These are phyloP conservation scores for Tragulus kanchil DNA, from an alignment of 2,113 vertebrate species.

Conservation along the genomic window DNA sequence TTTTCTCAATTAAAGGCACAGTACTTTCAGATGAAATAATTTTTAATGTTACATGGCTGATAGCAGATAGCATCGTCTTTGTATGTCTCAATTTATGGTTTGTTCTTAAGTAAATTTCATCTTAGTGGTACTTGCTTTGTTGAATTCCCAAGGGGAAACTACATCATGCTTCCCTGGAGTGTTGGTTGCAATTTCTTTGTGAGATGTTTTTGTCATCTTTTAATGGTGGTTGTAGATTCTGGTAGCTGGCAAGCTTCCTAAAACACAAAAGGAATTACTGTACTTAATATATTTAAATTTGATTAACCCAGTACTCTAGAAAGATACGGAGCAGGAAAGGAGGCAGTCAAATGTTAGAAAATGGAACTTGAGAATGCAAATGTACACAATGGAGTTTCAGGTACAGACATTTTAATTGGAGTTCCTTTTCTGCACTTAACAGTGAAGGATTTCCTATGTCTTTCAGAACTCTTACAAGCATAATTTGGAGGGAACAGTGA, in stretches of 20 bases:
- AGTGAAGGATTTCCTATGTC: not conserved
- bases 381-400: not conserved
- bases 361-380: not conserved
- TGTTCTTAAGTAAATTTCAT: conserved; percentile 28
- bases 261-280: conserved; percentile 43
- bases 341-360: not conserved
- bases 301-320: conserved; percentile 26
- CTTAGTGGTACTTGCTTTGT: not conserved
- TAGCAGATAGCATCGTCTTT: not conserved
- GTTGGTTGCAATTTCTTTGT: not conserved
- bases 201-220: conserved; percentile 47
- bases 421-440: not conserved
- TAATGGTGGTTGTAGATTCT: conserved; percentile 11
- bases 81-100: conserved; percentile 3
- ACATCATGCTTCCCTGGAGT: not conserved
- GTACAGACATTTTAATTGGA: not conserved
- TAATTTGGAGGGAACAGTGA: not conserved
- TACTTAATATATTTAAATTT: conserved; percentile 32
- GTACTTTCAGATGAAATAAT: not conserved
- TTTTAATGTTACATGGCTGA: not conserved
- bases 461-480: conserved; percentile 8
- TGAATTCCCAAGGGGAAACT: conserved; percentile 25
- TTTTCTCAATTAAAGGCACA: conserved; percentile 7
- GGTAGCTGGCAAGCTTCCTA: conserved; percentile 27
- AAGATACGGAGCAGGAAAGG: not conserved